Evolutionary conservation across 1,140 invertebrate species (phyloP).

Genomic region (Pogonognathellus flavescens): DNA sequence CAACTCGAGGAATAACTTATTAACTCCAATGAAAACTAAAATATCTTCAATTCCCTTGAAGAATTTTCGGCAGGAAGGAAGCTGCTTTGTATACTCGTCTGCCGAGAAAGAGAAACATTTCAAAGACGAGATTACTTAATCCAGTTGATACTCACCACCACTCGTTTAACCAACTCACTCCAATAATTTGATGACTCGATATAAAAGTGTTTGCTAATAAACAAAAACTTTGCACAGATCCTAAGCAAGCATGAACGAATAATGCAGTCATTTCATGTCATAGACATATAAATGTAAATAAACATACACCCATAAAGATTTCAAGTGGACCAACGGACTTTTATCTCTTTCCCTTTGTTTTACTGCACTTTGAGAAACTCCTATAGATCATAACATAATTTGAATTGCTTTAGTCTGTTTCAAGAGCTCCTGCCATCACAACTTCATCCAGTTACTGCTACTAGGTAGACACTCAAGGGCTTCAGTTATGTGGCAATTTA

Average conservation of each 20-base stretch:
- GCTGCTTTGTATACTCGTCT: neutral
- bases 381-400: conserved; percentile 34
- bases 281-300: conserved; percentile 28
- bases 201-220: conserved; percentile 45
- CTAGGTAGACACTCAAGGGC: no score
- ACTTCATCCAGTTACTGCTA: neutral
- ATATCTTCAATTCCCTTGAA: conserved; percentile 19
- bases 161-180: neutral
- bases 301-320: conserved; percentile 24
- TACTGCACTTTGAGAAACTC: conserved; percentile 17
- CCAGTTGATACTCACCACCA: neutral
- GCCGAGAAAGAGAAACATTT: neutral
- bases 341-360: conserved; percentile 19
- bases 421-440: neutral
- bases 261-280: conserved; percentile 20
- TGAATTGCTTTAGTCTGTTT: conserved; percentile 22
- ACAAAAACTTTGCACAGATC: conserved; percentile 5
- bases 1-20: conserved; percentile 35
- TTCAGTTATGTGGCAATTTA: no score
- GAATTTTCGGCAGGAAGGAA: neutral
- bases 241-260: conserved; percentile 1
- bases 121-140: neutral
- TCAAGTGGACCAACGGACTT: conserved; percentile 20
- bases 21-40: conserved; percentile 33
- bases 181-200: conserved; percentile 36